Base-by-base conservation (phyloP, 2,888 invertebrate genomes). In the Blomia tropicalis region DNA sequence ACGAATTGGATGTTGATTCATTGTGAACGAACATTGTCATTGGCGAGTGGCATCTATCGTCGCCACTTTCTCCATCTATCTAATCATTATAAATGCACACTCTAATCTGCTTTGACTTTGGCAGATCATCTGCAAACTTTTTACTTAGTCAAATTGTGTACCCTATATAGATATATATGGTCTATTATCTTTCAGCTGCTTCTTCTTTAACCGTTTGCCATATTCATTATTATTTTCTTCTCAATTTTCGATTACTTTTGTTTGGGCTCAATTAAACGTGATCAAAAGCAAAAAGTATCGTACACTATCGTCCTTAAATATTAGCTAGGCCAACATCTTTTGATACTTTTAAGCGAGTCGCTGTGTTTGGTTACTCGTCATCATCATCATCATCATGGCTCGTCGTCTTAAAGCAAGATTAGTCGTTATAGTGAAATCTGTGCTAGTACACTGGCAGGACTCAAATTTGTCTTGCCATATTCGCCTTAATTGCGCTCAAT, bases 11-110 rank as follows among this genome's bases (percentile, higher is more conserved):
- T 19, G 22, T 22, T 36, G 36, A 7, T 11, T n/a, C n/a, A 22
- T 27, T 7, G 23, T 27, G 51, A 14, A 22, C 7, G 7, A 14
- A 27, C 7, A 47, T 47, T 47, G 51, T 47, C 51, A 47, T 47
- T 47, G 36, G 36, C 36, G 36, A 7, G 17, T 36, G 7, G 36
- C 17, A 17, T 17, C 36, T 11, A 36, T 36, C n/a, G n/a, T n/a
- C n/a, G 36, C 36, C 36, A 11, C 36, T 47, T n/a, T 14, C 7
- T 47, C 51, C 51, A 47, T 47, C n/a, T n/a, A n/a, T 47, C 51
- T 47, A 47, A 47, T 47, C 51, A 47, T 47, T 47, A 47, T 47
- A 47, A 47, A 47, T 47, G 51, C 51, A 47, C 51, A 47, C 51
- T 14, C 7, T 47, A 47, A 47, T 47, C 51, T 47, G 51, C 51